Percentiles rank a stretch among this genome's conserved stretches.
Conservation (phyloP, 2,888 invertebrate species). For the Spisula subtruncata region DNA sequence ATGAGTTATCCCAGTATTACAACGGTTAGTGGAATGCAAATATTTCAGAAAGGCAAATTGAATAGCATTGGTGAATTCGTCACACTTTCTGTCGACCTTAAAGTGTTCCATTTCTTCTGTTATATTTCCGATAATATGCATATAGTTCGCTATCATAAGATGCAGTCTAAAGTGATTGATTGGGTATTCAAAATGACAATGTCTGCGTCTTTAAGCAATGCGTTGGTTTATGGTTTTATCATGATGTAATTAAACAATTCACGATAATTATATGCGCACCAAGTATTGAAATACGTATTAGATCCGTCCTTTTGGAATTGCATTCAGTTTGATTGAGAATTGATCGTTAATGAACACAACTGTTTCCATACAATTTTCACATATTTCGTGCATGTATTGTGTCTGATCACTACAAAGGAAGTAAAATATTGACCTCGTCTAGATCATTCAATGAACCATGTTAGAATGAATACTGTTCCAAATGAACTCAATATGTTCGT, state of each 20-base stretch:
- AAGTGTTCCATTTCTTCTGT: neutral
- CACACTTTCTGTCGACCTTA: neutral
- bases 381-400: no score
- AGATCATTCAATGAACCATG: no score
- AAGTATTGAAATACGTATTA: no score
- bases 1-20: no score
- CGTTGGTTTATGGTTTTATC: neutral
- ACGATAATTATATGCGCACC: neutral
- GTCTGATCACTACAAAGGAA: no score
- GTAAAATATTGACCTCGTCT: no score
- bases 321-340: neutral
- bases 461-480: no score
- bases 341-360: neutral
- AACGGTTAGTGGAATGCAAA: no score
- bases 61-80: neutral
- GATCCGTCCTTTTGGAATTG: neutral
- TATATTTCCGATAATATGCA: neutral
- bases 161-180: neutral
- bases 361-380: neutral
- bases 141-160: neutral
- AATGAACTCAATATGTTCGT: no score
- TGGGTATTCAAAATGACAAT: neutral
- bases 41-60: no score
- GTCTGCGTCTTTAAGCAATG: neutral
- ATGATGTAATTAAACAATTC: neutral